Conservation (phyloP, 2,888 invertebrate species). For the Drosophila kokeensis region DNA sequence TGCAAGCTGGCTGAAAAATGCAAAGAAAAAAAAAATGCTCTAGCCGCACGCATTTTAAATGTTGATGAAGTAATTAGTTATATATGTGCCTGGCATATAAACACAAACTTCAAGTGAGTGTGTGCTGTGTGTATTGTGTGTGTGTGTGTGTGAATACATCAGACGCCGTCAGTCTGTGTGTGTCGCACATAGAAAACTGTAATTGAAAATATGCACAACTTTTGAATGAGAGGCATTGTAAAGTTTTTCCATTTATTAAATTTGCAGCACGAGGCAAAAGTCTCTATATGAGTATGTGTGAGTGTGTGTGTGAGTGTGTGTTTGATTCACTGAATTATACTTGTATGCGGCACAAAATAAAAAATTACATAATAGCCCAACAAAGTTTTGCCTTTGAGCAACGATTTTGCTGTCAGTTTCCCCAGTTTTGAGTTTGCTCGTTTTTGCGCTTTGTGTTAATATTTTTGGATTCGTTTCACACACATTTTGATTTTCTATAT, state of each 20-base stretch:
- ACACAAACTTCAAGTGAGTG: constrained; percentile 4
- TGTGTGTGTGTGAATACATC: constrained; percentile 16
- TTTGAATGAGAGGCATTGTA: constrained; percentile 55
- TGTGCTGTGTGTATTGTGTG: constrained; percentile 10
- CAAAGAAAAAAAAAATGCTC: constrained; percentile 29
- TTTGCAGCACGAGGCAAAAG: constrained; percentile 48
- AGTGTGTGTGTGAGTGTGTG: constrained; percentile 8
- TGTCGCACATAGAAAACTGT: constrained; percentile 56
- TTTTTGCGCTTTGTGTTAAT: neutral
- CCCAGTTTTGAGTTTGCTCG: neutral
- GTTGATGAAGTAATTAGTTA: constrained; percentile 77
- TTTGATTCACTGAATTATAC: constrained; percentile 49
- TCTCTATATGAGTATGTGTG: neutral
- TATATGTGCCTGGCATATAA: constrained; percentile 40
- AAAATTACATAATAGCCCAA: constrained; percentile 22
- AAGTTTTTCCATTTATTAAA: constrained; percentile 76
- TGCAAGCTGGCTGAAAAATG: constrained; percentile 46
- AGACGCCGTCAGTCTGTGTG: constrained; percentile 24
- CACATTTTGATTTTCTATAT: constrained; percentile 14
- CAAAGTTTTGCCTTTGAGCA: constrained; percentile 30
- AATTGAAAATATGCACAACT: constrained; percentile 76
- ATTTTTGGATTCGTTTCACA: neutral
- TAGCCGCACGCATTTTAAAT: constrained; percentile 56
- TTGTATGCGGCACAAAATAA: constrained; percentile 33
- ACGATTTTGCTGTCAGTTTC: constrained; percentile 44